Base-by-base conservation (phyloP, 2,888 invertebrate genomes). In the Xiphydria camelus region DNA sequence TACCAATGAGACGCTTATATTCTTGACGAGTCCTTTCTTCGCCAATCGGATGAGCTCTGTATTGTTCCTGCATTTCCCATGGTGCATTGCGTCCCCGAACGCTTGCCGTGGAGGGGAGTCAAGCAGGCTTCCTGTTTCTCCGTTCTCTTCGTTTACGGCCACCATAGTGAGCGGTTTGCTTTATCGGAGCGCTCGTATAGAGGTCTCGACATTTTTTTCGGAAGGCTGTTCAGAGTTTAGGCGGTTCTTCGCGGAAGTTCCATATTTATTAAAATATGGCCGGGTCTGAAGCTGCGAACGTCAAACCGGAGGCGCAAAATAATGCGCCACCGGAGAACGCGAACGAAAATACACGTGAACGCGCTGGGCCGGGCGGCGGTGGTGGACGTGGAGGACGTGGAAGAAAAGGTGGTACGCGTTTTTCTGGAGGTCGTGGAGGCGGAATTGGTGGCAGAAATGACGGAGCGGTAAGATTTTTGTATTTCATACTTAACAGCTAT, bases 391-490 rank as follows among this genome's bases (percentile, higher is more conserved):
- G 73, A 18, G 62, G 66, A 45, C 63, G 67, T 37, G 64, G 70
- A 25, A 56, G 69, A 26, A 64, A 66, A 57, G 67, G 68, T 20
- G 62, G 64, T 12, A 64, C 72, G 2, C 50, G 71, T 14, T 71
- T 72, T 39, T 68, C 70, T 3, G 67, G 69, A 2, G 69, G 68
- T 19, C 62, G 73, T 1, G 69, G 64, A n/a, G 66, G 63, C 9
- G 69, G 65, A 41, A 54, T 48, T 7, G 47, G 49, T 1, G 46
- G 46, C 1, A 68, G 58, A 37, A 63, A 61, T 25, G 61, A 63
- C 45, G 51, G 61, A 46, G 53, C 52, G 49, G 62, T 59, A 59
- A 62, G 55, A 48, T n/a, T n/a, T n/a, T n/a, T n/a, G n/a, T n/a
- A n/a, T n/a, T n/a, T n/a, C n/a, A n/a, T n/a, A n/a, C n/a, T n/a